Evolutionary conservation across 2,888 invertebrate genomes (phyloP).

Genomic region (Cylloceria caligata): DNA sequence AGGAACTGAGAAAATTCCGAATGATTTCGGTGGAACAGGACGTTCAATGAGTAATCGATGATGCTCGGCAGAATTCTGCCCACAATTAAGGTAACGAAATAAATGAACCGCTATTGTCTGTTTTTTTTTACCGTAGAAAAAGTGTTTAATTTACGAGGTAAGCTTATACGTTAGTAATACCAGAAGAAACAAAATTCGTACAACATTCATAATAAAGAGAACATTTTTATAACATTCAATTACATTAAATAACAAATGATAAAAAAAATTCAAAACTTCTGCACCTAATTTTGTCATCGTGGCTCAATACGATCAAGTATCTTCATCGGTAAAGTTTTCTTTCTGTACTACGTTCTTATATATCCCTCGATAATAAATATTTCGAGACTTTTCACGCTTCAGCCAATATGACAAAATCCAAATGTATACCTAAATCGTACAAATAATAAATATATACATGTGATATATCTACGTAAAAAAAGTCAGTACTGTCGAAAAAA

Average conservation of each 20-base stretch:
- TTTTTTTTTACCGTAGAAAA: constrained; percentile 79
- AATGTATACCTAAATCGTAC: constrained; percentile 75
- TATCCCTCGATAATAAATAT: constrained; percentile 18
- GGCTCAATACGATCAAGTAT: constrained; percentile 55
- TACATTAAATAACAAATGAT: constrained; percentile 84
- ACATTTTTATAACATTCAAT: constrained; percentile 82
- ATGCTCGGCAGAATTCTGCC: constrained; percentile 1
- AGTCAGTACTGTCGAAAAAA: constrained; percentile 79
- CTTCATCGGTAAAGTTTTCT: background rate
- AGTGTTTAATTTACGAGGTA: constrained; percentile 82
- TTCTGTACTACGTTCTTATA: background rate
- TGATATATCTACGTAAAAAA: constrained; percentile 69
- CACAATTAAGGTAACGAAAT: constrained; percentile 66
- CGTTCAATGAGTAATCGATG: background rate
- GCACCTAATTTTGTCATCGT: constrained; percentile 71
- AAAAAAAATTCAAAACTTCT: constrained; percentile 80
- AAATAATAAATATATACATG: constrained; percentile 84
- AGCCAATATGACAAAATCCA: constrained; percentile 73
- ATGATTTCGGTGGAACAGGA: constrained; percentile 21
- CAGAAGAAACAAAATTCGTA: constrained; percentile 82
- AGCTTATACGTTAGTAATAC: constrained; percentile 83
- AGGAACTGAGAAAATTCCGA: background rate
- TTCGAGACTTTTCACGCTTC: constrained; percentile 29
- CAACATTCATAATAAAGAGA: constrained; percentile 82
- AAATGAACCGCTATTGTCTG: constrained; percentile 64